phyloP scores from a whole-genome alignment of 1,140 invertebrate genomes.

The Drosophila kohkoa region DNA sequence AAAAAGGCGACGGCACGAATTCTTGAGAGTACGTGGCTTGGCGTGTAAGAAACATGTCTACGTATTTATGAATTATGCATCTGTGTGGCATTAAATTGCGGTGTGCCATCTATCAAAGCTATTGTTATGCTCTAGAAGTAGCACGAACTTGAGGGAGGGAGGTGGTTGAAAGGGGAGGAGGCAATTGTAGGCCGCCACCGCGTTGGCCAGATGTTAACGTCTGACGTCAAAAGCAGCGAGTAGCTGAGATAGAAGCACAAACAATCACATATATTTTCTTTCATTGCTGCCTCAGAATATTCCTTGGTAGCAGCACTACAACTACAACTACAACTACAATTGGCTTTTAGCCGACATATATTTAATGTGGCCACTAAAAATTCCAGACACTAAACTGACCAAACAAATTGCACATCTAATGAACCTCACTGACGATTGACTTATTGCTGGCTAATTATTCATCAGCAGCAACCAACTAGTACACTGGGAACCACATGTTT shows the following conservation, averaged over 20 bases:
- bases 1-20: conserved; percentile 14
- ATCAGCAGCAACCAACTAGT: conserved; percentile 6
- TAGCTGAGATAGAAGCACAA: conserved; percentile 7
- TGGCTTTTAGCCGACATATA: conserved; percentile 47
- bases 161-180: background rate
- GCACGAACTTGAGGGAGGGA: background rate
- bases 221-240: conserved; percentile 63
- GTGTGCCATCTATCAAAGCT: conserved; percentile 61
- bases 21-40: conserved; percentile 31
- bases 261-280: conserved; percentile 30
- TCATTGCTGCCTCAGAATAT: background rate
- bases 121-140: conserved; percentile 53
- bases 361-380: conserved; percentile 77
- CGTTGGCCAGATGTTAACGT: conserved; percentile 62
- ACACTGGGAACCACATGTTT: conserved; percentile 41
- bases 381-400: conserved; percentile 47
- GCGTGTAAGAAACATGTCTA: conserved; percentile 58
- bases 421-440: conserved; percentile 68
- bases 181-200: conserved; percentile 2
- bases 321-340: conserved; percentile 38
- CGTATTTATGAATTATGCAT: conserved; percentile 55
- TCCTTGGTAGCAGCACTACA: conserved; percentile 28
- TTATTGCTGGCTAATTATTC: conserved; percentile 70
- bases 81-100: conserved; percentile 58
- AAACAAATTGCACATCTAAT: conserved; percentile 63